These are phyloP conservation scores for Pinna nobilis DNA, from an alignment of 1,140 invertebrate genomes.

Conservation along the genomic window DNA sequence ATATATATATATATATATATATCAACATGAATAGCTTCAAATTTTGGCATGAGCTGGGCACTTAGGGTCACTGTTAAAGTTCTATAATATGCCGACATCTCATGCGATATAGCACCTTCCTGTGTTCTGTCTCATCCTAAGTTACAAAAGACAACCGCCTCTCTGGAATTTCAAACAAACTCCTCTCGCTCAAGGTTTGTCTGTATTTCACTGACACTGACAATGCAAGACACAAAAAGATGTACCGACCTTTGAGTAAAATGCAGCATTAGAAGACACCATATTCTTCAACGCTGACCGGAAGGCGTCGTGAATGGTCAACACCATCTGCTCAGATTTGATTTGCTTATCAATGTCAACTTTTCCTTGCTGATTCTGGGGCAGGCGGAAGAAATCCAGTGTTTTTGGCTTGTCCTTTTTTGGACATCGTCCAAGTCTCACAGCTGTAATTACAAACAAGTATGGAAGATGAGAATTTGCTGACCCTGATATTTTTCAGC, in stretches of 20 bases:
- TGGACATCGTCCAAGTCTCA: conserved; percentile 60
- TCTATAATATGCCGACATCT: too few relatives aligned
- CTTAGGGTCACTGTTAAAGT: too few relatives aligned
- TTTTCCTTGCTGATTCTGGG: conserved; percentile 49
- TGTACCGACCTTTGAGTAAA: conserved; percentile 1
- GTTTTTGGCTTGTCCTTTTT: conserved; percentile 61
- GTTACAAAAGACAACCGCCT: too few relatives aligned
- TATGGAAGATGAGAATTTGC: too few relatives aligned
- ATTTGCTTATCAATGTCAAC: conserved; percentile 64
- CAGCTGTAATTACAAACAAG: conserved; percentile 54
- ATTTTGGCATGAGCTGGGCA: too few relatives aligned
- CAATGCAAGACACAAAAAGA: not conserved
- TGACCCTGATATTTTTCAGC: too few relatives aligned
- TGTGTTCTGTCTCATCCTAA: too few relatives aligned
- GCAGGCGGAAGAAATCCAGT: conserved; percentile 58
- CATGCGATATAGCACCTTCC: too few relatives aligned
- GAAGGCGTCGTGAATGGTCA: conserved; percentile 62
- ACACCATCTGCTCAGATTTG: conserved; percentile 61
- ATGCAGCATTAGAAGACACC: not conserved
- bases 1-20: too few relatives aligned
- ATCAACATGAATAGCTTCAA: too few relatives aligned
- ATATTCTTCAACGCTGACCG: conserved; percentile 45
- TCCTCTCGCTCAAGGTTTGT: too few relatives aligned
- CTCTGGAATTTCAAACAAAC: too few relatives aligned
- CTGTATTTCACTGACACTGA: not conserved